phyloP scores from a whole-genome alignment of 2,113 vertebrate species.

The Ranitomeya variabilis region DNA sequence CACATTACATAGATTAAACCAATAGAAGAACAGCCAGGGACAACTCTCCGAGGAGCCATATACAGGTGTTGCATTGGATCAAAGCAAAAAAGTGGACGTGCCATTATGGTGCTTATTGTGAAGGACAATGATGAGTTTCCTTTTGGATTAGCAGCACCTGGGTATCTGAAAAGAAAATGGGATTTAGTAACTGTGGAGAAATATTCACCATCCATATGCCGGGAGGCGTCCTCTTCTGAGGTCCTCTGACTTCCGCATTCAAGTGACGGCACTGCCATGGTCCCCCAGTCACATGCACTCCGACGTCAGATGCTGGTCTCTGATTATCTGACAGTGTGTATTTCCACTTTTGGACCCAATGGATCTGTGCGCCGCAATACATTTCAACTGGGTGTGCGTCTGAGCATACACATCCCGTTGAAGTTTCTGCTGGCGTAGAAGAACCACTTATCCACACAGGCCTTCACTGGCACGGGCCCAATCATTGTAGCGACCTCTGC shows the following conservation, averaged over 20 bases:
- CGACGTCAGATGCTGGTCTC: not conserved
- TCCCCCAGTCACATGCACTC: too few species aligned
- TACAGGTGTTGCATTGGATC: not conserved
- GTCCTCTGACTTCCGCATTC: not conserved
- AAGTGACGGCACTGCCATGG: not conserved
- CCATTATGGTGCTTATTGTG: not conserved
- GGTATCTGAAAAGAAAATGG: not conserved
- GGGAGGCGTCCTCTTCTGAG: too few species aligned
- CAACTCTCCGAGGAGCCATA: not conserved
- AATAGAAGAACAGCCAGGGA: not conserved
- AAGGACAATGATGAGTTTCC: not conserved
- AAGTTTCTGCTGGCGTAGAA: too few species aligned
- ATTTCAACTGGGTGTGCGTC: too few species aligned
- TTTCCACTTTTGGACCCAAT: too few species aligned
- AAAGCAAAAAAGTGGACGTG: not conserved
- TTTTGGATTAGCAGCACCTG: not conserved
- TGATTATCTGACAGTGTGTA: too few species aligned
- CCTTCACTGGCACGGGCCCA: too few species aligned
- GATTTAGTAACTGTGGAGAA: not conserved
- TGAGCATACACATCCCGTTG: too few species aligned
- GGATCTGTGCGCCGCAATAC: too few species aligned
- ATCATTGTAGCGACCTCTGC: too few species aligned
- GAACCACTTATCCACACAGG: too few species aligned
- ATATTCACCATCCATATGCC: too few species aligned
- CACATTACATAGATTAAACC: not conserved